These are phyloP conservation scores for Lasioglossum villosulum DNA, from an alignment of 2,888 invertebrate species.

Conservation along the genomic window DNA sequence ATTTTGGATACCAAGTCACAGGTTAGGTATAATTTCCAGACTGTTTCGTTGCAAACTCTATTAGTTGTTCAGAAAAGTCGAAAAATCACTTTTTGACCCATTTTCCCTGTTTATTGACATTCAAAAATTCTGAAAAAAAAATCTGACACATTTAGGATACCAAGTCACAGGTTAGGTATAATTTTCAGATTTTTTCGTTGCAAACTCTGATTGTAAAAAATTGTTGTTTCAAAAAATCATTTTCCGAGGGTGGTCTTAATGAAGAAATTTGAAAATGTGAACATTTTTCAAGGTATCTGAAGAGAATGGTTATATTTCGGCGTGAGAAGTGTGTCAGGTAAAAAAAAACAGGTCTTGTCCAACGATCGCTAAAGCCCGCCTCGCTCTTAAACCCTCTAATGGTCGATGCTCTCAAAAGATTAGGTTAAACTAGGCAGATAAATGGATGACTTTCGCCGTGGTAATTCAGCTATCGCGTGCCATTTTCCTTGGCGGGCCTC, in stretches of 20 bases:
- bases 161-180: too few relatives aligned
- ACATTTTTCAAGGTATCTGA: neutral
- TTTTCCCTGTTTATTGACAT: too few relatives aligned
- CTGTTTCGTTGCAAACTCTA: too few relatives aligned
- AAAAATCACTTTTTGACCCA: too few relatives aligned
- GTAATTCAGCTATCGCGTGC: conserved; percentile 63
- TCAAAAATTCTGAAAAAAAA: too few relatives aligned
- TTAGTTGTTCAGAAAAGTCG: too few relatives aligned
- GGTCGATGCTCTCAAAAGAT: conserved; percentile 51
- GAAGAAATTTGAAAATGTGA: neutral
- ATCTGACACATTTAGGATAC: too few relatives aligned
- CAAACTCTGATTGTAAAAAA: too few relatives aligned
- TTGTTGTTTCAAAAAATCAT: neutral
- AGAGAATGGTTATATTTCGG: neutral
- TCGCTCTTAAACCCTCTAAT: conserved; percentile 26
- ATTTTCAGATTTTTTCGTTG: too few relatives aligned
- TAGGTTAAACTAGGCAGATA: conserved; percentile 43
- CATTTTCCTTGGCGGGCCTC: conserved; percentile 13
- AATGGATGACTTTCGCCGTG: conserved; percentile 58
- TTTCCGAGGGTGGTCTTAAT: neutral
- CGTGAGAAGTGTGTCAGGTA: conserved; percentile 11
- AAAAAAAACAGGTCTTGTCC: conserved; percentile 6
- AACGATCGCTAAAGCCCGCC: conserved; percentile 2
- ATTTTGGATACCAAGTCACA: too few relatives aligned
- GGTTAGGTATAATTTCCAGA: too few relatives aligned